Evolutionary conservation across 2,797 vertebrate species (phyloP).

Genomic region (Notamacropus eugenii): DNA sequence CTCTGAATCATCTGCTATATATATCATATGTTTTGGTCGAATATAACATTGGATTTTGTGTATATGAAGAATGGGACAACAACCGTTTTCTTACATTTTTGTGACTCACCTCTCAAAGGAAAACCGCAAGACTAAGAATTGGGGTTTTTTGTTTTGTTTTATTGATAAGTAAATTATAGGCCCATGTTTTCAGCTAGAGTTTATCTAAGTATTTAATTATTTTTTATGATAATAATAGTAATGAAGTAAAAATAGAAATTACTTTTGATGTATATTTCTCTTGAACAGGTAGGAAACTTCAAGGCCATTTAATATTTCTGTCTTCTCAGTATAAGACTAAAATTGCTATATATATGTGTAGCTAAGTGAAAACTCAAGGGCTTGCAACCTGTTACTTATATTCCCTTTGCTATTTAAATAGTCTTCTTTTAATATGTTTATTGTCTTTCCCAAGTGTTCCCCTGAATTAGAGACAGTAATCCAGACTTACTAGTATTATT

Average conservation of each 20-base stretch:
- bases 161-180: background rate
- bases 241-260: background rate
- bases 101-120: background rate
- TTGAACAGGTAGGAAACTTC: background rate
- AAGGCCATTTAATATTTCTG: background rate
- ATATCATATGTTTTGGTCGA: no score
- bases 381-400: background rate
- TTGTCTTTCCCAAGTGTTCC: constrained; percentile 31
- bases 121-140: background rate
- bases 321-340: background rate
- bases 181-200: background rate
- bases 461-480: constrained; percentile 24
- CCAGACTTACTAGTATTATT: background rate
- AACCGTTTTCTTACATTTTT: background rate
- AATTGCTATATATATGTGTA: background rate
- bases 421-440: constrained; percentile 12
- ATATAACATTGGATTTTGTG: background rate
- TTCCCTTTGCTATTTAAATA: constrained; percentile 1
- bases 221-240: background rate
- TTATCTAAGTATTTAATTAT: background rate
- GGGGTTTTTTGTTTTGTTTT: background rate
- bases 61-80: background rate
- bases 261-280: constrained; percentile 16
- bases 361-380: background rate
- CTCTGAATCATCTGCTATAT: background rate